Evolutionary conservation across 2,113 vertebrate genomes (phyloP).

Genomic region (Nycticebus coucang): DNA sequence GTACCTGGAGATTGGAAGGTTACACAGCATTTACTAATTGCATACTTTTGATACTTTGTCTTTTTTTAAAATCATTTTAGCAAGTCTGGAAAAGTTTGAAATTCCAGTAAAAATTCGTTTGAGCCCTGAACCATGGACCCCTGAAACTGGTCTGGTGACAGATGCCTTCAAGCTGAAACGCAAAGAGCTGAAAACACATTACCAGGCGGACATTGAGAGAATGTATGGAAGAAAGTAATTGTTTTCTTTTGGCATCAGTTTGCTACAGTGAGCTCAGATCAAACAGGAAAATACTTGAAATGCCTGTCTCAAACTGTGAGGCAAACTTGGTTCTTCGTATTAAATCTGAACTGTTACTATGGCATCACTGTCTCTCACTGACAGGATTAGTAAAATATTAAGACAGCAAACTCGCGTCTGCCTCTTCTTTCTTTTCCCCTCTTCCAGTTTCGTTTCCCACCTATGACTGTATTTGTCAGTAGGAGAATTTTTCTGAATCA

Average conservation of each 20-base stretch:
- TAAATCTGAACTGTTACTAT: constrained; percentile 78
- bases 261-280: constrained; percentile 82
- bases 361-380: constrained; percentile 74
- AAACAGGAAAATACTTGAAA: constrained; percentile 89
- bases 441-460: constrained; percentile 71
- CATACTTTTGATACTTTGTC: background rate
- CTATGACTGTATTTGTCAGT: constrained; percentile 77
- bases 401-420: constrained; percentile 84
- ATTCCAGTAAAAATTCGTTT: constrained; percentile 94
- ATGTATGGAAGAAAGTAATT: constrained; percentile 92
- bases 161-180: constrained; percentile 98
- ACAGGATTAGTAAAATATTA: constrained; percentile 84
- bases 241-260: constrained; percentile 29
- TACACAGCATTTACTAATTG: background rate
- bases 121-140: constrained; percentile 95
- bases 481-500: constrained; percentile 77
- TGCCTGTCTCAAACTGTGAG: constrained; percentile 82
- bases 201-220: constrained; percentile 93
- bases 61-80: constrained; percentile 78
- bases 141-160: constrained; percentile 96
- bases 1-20: background rate
- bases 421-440: constrained; percentile 77
- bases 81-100: constrained; percentile 95
- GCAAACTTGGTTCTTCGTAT: constrained; percentile 79
- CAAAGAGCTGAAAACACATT: constrained; percentile 93